Evolutionary conservation across 2,797 vertebrate genomes (phyloP).

Genomic region (Borostomias antarcticus): DNA sequence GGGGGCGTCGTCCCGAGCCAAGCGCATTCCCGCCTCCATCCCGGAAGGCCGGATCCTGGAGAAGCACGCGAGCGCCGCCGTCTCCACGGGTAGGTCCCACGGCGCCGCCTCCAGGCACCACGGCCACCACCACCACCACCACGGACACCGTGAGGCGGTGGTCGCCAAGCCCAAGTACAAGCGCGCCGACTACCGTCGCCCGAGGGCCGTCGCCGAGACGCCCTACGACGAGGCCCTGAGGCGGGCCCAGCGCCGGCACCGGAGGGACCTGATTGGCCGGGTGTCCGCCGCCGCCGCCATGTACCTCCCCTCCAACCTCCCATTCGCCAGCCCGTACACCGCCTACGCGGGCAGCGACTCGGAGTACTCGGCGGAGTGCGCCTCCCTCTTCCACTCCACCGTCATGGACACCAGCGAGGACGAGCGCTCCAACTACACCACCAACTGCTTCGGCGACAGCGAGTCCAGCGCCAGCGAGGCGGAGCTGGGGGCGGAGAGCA

Average conservation of each 20-base stretch:
- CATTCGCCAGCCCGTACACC: slow-evolving; percentile 77
- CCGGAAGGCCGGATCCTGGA: slow-evolving; percentile 66
- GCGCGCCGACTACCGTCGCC: slow-evolving; percentile 80
- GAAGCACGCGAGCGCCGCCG: slow-evolving; percentile 35
- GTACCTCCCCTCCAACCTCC: slow-evolving; percentile 54
- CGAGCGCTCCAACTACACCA: slow-evolving; percentile 90
- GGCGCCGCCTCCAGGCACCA: slow-evolving; percentile 43
- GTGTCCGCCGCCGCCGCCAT: slow-evolving; percentile 43
- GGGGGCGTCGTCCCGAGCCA: slow-evolving; percentile 55
- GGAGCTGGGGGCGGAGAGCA: slow-evolving; percentile 84
- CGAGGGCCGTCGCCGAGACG: slow-evolving; percentile 78
- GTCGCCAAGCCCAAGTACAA: slow-evolving; percentile 89
- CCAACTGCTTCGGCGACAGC: slow-evolving; percentile 93
- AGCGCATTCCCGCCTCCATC: slow-evolving; percentile 64
- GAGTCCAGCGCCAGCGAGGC: slow-evolving; percentile 88
- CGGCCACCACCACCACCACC: slow-evolving; percentile 62
- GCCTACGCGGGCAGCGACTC: slow-evolving; percentile 86
- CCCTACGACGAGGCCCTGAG: slow-evolving; percentile 82
- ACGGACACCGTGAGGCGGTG: slow-evolving; percentile 78
- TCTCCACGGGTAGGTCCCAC: slow-evolving; percentile 37
- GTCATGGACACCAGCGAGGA: slow-evolving; percentile 93
- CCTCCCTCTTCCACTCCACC: slow-evolving; percentile 92
- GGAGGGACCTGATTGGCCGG: slow-evolving; percentile 67
- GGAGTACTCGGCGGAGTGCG: slow-evolving; percentile 93
- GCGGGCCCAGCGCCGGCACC: slow-evolving; percentile 71